Percentiles rank a stretch among this genome's conserved stretches.
Conservation (phyloP, 2,113 vertebrate species). For the Poicephalus meyeri region DNA sequence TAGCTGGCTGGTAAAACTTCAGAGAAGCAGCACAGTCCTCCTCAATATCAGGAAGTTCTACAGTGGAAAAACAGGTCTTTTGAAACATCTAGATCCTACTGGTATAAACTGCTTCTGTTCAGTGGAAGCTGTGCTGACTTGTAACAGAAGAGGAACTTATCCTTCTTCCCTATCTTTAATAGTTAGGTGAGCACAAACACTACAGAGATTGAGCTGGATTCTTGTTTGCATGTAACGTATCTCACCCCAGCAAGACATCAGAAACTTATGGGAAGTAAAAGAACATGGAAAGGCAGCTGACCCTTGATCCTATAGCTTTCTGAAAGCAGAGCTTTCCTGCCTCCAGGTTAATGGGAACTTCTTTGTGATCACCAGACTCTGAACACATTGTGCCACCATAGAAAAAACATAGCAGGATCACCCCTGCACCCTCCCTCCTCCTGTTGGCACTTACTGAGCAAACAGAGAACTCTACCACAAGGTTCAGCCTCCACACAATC, state of each 20-base stretch:
- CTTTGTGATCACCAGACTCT: not conserved
- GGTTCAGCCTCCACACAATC: not conserved
- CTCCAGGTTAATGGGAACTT: not conserved
- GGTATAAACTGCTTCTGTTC: rapidly evolving
- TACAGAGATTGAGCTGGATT: not conserved
- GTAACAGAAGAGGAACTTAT: not conserved
- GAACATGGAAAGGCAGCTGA: not conserved
- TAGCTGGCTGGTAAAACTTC: not conserved
- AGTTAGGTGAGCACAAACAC: not conserved
- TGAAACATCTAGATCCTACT: not conserved
- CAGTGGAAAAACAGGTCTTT: not conserved
- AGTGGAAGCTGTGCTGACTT: not conserved
- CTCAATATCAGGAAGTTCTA: not conserved
- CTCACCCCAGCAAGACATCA: not conserved
- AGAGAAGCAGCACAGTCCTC: not conserved
- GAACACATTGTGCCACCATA: not conserved
- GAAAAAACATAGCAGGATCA: not conserved
- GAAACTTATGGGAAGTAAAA: not conserved
- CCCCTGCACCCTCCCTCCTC: no score
- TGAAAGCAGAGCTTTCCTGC: not conserved
- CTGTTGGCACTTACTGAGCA: not conserved
- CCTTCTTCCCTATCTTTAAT: not conserved
- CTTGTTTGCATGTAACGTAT: rapidly evolving
- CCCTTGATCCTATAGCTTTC: not conserved
- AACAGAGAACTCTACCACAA: not conserved